Base-by-base conservation (phyloP, 2,113 vertebrate genomes). In the Hypanus sabinus region DNA sequence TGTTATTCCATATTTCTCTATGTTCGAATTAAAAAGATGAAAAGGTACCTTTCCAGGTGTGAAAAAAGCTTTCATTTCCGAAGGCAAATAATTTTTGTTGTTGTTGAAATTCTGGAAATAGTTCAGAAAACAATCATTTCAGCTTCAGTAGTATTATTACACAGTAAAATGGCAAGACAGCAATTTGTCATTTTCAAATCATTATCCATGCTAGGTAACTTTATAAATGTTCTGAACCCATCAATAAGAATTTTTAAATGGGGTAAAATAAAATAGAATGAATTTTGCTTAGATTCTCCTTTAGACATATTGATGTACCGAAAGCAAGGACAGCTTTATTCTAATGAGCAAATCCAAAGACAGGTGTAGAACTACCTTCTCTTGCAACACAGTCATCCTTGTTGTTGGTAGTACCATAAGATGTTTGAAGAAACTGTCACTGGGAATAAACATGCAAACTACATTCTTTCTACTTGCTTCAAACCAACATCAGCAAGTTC, bases 41-140 rank as follows among this genome's bases (percentile, higher is more conserved):
- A 79, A 57, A 11, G 83, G 79, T 95, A 99, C 99, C 97, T 99
- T 99, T 96, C 99, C 99, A 94, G 98, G 98, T 94, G 98, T 98
- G 95, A 99, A 99, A 96, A 99, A 99, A 0, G 98, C 96, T 95
- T 99, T 99, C 98, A 99, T 98, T 97, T 99, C 99, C 65, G 98
- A 97, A 95, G 99, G 98, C 95, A 99, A 97, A 79, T 98, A 99
- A 96, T 99, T 99, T 98, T 99, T 99, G 95, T 98, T 98, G 96
- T 99, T 99, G 96, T 97, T 99, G 96, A 99, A 99, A 96, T 99
- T 99, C 99, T 99, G 96, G 77, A 96, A 36, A 94, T 92, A 33
- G 11, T 90, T 90, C 60, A 90, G 57, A 88, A 9, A 20, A n/a
- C 60, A 46, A 93, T 73, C 30, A 87, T 87, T 87, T 87, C 83